A percentile compares a stretch with the other conserved stretches of the same genome.
Evolutionary conservation across 1,140 invertebrate genomes (phyloP).

Genomic region (Cydia pomonella): DNA sequence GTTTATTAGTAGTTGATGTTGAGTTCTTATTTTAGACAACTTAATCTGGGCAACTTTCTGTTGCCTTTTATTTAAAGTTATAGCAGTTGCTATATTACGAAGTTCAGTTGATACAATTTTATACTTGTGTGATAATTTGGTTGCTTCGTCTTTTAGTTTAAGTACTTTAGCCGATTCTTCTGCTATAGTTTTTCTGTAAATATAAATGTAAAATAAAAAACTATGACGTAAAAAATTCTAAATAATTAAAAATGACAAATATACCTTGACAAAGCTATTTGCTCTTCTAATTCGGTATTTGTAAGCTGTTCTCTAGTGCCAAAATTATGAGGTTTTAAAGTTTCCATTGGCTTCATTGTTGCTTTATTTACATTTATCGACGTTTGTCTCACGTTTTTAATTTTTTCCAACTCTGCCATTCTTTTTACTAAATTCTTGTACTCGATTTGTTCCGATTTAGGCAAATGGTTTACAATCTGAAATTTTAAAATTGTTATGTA

Average conservation of each 20-base stretch:
- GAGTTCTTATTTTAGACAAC: constrained; percentile 63
- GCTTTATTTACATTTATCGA: constrained; percentile 47
- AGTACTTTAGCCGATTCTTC: constrained; percentile 72
- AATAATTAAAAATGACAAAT: constrained; percentile 37
- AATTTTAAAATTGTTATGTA: constrained; percentile 41
- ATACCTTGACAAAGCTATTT: constrained; percentile 71
- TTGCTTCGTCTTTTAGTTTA: constrained; percentile 68
- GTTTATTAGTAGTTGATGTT: constrained; percentile 69
- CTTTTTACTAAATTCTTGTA: constrained; percentile 75
- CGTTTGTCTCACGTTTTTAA: constrained; percentile 65
- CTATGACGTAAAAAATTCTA: constrained; percentile 30
- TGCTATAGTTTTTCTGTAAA: constrained; percentile 73
- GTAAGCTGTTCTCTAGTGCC: constrained; percentile 41
- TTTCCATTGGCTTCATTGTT: constrained; percentile 49
- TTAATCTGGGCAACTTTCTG: constrained; percentile 59
- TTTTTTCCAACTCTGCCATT: constrained; percentile 77
- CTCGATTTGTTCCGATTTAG: constrained; percentile 75
- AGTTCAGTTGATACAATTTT: constrained; percentile 72
- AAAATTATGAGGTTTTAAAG: constrained; percentile 55
- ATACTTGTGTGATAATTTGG: constrained; percentile 67
- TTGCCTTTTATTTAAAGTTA: constrained; percentile 70
- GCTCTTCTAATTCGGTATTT: constrained; percentile 59
- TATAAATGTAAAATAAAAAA: constrained; percentile 34
- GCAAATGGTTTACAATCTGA: constrained; percentile 75
- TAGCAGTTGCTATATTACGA: constrained; percentile 65